Conservation (phyloP, 2,113 vertebrate genomes). For the Lophius piscatorius region DNA sequence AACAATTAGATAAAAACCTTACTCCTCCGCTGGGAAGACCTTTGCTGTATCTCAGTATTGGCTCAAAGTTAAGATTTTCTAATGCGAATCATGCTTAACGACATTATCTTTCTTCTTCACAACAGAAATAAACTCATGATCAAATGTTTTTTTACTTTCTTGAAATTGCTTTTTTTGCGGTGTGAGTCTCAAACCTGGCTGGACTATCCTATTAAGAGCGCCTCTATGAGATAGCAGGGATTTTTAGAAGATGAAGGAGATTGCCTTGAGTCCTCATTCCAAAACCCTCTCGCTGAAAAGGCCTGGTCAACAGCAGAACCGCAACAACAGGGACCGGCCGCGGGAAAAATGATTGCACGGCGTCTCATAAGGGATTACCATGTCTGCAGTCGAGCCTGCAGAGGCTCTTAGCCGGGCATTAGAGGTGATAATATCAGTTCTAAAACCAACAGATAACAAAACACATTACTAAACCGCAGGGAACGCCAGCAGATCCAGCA, state of each 20-base stretch:
- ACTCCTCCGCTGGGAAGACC: too few species aligned
- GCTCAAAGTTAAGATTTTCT: too few species aligned
- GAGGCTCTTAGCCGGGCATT: slow-evolving; percentile 12
- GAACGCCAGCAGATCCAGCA: slow-evolving; percentile 9
- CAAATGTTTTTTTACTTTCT: too few species aligned
- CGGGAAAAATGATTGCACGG: slow-evolving; percentile 4
- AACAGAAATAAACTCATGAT: too few species aligned
- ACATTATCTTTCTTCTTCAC: too few species aligned
- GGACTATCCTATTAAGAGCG: background rate
- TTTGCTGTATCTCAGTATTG: too few species aligned
- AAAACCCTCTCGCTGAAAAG: slow-evolving; percentile 12
- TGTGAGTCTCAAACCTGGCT: background rate
- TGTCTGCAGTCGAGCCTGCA: slow-evolving; percentile 6
- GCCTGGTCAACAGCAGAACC: background rate
- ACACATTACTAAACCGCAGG: slow-evolving; percentile 1
- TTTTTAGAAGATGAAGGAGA: slow-evolving; percentile 1
- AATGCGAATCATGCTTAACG: too few species aligned
- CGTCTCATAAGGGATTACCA: slow-evolving; percentile 22
- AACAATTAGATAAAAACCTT: too few species aligned
- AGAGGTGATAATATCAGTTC: slow-evolving; percentile 21
- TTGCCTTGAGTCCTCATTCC: background rate
- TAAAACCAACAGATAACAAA: slow-evolving; percentile 27
- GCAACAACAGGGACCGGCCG: background rate
- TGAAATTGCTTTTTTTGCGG: too few species aligned
- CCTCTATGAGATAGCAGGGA: background rate